Evolutionary conservation across 2,113 vertebrate genomes (phyloP).

Genomic region (Zosterops hypoxanthus): DNA sequence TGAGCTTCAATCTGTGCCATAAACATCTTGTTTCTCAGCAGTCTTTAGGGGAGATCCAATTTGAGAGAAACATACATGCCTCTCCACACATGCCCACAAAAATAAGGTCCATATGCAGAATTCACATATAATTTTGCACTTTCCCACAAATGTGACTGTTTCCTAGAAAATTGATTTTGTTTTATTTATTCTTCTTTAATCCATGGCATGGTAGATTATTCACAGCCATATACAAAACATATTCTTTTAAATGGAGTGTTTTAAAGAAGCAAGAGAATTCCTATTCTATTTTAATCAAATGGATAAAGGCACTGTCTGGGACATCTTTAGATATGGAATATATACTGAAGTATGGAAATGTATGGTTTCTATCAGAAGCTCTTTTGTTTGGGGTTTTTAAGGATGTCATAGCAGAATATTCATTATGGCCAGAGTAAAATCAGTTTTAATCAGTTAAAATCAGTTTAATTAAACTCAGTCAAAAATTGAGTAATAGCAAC

Average conservation of each 20-base stretch:
- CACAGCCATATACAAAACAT: neutral
- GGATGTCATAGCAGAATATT: neutral
- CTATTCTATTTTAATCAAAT: neutral
- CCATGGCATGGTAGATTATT: neutral
- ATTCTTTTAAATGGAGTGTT: neutral
- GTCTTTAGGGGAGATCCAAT: neutral
- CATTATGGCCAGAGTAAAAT: neutral
- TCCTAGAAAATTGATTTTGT: neutral
- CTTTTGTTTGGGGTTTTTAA: fast-evolving
- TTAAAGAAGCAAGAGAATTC: neutral
- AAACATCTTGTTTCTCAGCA: neutral
- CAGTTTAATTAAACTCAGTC: too few species aligned
- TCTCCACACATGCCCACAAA: neutral
- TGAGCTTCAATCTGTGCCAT: neutral
- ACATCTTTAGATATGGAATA: neutral
- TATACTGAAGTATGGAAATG: neutral
- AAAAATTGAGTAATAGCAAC: neutral
- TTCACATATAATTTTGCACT: neutral
- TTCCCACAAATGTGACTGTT: neutral
- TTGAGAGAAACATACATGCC: neutral
- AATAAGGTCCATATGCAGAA: neutral
- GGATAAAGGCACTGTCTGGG: neutral
- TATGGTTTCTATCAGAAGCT: neutral
- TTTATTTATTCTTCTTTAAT: neutral
- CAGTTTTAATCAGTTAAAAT: neutral